These are phyloP conservation scores for Orycteropus afer DNA, from an alignment of 2,113 vertebrate genomes.

Conservation along the genomic window DNA sequence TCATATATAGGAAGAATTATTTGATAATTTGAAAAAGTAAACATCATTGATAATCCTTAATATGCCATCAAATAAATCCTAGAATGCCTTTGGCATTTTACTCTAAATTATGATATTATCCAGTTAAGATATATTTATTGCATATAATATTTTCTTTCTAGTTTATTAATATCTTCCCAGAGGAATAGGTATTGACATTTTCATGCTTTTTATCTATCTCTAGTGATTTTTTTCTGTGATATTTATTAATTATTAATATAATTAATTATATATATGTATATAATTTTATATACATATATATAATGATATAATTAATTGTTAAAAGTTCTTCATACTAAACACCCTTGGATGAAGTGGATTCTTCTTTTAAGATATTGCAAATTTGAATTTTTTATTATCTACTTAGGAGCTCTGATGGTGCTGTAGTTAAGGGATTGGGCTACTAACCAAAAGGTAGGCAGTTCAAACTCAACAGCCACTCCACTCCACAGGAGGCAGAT, in stretches of 20 bases:
- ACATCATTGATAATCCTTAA: background rate
- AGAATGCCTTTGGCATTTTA: background rate
- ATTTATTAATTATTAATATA: constrained; percentile 39
- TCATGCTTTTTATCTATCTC: constrained; percentile 12
- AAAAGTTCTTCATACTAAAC: background rate
- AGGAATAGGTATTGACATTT: background rate
- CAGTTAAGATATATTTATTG: background rate
- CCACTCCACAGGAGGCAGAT: too few species aligned
- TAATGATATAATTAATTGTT: too few species aligned
- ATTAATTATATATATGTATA: too few species aligned
- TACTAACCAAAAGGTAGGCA: too few species aligned
- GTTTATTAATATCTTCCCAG: constrained; percentile 4
- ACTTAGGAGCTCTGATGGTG: too few species aligned
- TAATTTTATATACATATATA: too few species aligned
- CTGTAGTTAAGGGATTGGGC: background rate
- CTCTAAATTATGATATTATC: background rate
- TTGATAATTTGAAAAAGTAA: background rate
- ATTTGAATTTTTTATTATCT: constrained; percentile 44
- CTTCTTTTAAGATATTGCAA: constrained; percentile 23
- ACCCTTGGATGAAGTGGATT: background rate
- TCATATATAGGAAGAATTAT: background rate
- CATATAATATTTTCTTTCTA: constrained; percentile 23
- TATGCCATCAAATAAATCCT: background rate
- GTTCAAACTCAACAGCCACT: too few species aligned
- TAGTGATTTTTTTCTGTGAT: background rate